Evolutionary conservation across 2,888 invertebrate genomes (phyloP).

Genomic region (Synanthedon vespiformis): DNA sequence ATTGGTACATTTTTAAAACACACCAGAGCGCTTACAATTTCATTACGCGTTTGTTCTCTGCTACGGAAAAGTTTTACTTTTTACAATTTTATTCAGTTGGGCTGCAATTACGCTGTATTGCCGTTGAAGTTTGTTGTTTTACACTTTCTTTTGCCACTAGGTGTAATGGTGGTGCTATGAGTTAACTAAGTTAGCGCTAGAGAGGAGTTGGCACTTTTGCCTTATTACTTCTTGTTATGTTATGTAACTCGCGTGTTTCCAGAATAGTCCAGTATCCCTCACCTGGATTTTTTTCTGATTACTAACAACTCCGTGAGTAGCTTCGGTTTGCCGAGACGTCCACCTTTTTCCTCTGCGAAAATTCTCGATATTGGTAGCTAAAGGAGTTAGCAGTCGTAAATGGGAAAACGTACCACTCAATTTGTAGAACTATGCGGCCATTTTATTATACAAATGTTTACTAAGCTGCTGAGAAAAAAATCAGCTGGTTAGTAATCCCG

Average conservation of each 20-base stretch:
- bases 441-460: no score
- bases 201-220: background rate
- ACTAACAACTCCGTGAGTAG: no score
- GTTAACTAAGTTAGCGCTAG: background rate
- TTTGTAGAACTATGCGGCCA: no score
- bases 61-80: background rate
- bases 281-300: no score
- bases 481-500: no score
- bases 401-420: no score
- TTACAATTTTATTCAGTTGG: constrained; percentile 27
- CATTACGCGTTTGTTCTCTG: background rate
- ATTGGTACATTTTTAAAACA: background rate
- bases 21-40: background rate
- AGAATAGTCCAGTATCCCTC: no score
- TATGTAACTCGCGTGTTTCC: background rate
- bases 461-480: no score
- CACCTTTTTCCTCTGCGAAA: no score
- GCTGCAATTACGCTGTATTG: constrained; percentile 28
- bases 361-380: no score
- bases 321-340: no score
- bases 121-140: constrained; percentile 22
- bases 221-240: background rate
- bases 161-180: constrained; percentile 11
- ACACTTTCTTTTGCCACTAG: constrained; percentile 24
- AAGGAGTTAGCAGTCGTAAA: no score